Percentiles rank a stretch among this genome's conserved stretches.
Conservation (phyloP, 1,140 invertebrate species). For the Zaprionus davidi region DNA sequence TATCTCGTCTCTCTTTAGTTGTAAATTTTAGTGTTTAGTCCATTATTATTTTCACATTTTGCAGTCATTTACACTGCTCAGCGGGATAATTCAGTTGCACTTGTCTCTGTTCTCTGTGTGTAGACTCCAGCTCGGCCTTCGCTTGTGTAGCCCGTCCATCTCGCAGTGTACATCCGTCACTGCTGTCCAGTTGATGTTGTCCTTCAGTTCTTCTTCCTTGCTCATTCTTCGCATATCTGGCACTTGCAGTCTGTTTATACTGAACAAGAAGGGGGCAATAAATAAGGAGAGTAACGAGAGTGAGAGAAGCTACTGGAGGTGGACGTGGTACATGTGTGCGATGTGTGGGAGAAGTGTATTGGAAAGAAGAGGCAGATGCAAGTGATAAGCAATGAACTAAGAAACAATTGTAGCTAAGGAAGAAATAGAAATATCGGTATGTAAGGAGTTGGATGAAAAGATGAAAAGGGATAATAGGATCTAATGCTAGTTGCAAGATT, state of each 20-base stretch:
- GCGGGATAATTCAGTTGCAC: constrained; percentile 38
- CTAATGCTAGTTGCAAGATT: not conserved
- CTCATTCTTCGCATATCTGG: constrained; percentile 26
- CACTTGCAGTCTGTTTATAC: constrained; percentile 36
- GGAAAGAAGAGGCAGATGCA: not conserved
- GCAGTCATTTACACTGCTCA: constrained; percentile 53
- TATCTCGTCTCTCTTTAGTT: constrained; percentile 37
- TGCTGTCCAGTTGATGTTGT: constrained; percentile 41
- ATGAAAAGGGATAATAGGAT: not conserved
- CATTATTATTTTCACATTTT: constrained; percentile 69
- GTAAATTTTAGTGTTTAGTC: constrained; percentile 63
- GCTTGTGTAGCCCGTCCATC: constrained; percentile 21
- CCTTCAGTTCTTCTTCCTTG: constrained; percentile 17
- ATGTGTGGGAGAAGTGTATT: not conserved
- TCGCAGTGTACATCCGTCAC: constrained; percentile 41
- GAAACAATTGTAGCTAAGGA: not conserved
- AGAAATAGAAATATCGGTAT: not conserved
- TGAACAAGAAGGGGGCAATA: constrained; percentile 11
- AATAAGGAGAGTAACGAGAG: constrained; percentile 16
- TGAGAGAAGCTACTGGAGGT: not conserved
- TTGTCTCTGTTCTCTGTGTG: constrained; percentile 14
- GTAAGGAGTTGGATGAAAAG: too few species aligned
- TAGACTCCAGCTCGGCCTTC: constrained; percentile 11
- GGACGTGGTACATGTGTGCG: not conserved
- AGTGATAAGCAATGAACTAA: not conserved